phyloP scores from a whole-genome alignment of 1,140 invertebrate species.

The Eueides isabella region DNA sequence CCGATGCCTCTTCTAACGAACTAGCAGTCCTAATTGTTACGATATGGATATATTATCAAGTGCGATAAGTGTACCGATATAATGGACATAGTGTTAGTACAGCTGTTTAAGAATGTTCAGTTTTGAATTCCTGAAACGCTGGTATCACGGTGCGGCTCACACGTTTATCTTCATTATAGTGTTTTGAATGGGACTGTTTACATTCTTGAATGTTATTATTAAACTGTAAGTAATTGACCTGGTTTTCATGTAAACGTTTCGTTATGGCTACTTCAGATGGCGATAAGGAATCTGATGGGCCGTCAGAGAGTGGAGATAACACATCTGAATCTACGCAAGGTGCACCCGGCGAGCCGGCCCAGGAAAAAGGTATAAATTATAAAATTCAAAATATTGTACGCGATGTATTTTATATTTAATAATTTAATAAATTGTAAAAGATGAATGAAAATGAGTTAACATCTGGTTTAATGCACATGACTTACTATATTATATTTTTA shows the following conservation, averaged over 20 bases:
- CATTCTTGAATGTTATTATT: conserved; percentile 15
- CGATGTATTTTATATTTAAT: background rate
- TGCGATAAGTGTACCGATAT: conserved; percentile 61
- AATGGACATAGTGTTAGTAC: conserved; percentile 54
- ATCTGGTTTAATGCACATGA: background rate
- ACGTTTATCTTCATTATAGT: conserved; percentile 15
- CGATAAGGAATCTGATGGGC: conserved; percentile 79
- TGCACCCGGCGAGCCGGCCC: conserved; percentile 67
- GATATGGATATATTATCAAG: conserved; percentile 59
- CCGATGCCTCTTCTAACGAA: conserved; percentile 21
- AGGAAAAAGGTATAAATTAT: conserved; percentile 73
- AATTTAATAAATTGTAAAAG: background rate
- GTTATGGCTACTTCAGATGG: conserved; percentile 67
- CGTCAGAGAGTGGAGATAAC: conserved; percentile 80
- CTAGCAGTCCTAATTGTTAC: conserved; percentile 37
- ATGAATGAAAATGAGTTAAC: background rate
- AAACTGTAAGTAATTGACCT: conserved; percentile 27
- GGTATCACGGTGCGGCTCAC: conserved; percentile 68
- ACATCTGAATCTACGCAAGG: conserved; percentile 77
- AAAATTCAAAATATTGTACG: too few relatives aligned
- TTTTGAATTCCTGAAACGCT: conserved; percentile 75
- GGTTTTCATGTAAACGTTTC: conserved; percentile 29
- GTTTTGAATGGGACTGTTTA: conserved; percentile 18
- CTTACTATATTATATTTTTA: background rate
- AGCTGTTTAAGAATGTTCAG: conserved; percentile 70